Evolutionary conservation across 1,140 invertebrate species (phyloP).

Genomic region (Mercenaria mercenaria): DNA sequence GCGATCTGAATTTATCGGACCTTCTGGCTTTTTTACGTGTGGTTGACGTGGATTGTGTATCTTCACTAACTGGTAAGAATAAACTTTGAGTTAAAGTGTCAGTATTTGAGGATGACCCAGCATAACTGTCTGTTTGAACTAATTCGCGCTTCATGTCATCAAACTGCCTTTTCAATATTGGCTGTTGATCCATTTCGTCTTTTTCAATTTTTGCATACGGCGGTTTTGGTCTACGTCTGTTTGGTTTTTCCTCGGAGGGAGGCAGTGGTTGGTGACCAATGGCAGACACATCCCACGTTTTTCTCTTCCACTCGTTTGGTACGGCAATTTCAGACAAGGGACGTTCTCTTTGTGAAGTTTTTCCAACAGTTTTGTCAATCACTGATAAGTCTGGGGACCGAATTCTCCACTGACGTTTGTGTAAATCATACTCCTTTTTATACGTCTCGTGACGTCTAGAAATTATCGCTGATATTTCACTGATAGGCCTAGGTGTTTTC

Average conservation of each 20-base stretch:
- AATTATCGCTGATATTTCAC: conserved; percentile 29
- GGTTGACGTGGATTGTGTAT: not conserved
- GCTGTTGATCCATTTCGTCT: not conserved
- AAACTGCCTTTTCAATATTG: not conserved
- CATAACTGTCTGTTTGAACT: not conserved
- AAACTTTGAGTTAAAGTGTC: not conserved
- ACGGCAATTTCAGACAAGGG: conserved; percentile 42
- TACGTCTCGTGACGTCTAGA: conserved; percentile 20
- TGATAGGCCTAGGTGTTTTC: not conserved
- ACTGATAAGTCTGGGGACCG: not conserved
- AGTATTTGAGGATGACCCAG: not conserved
- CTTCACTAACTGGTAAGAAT: not conserved
- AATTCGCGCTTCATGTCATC: not conserved
- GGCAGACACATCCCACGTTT: conserved; percentile 28
- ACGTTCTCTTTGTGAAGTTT: conserved; percentile 10
- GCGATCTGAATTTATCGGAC: too few species aligned
- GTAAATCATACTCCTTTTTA: not conserved
- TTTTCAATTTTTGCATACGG: not conserved
- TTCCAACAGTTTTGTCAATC: not conserved
- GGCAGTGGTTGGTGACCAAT: not conserved
- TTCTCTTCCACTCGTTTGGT: conserved; percentile 45
- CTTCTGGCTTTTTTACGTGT: not conserved
- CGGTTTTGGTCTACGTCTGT: not conserved
- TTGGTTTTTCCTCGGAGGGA: not conserved
- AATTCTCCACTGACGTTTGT: conserved; percentile 16